Percentiles rank a stretch among this genome's conserved stretches.
Evolutionary conservation across 2,888 invertebrate species (phyloP).

Genomic region (Latrodectus elegans): DNA sequence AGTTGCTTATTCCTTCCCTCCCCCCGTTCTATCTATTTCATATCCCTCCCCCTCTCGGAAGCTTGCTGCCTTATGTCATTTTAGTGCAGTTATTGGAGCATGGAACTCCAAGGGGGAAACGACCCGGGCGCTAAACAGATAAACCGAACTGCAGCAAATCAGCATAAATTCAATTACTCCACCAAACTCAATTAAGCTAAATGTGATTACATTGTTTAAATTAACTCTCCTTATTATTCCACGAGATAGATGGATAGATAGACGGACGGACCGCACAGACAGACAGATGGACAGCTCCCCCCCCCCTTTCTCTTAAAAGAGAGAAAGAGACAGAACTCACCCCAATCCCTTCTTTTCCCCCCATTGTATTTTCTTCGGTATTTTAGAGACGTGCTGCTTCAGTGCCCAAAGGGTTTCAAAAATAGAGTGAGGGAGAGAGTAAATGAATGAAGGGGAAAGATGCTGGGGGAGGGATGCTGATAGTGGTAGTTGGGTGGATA

Average conservation of each 20-base stretch:
- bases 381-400: slow-evolving; percentile 48
- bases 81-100: slow-evolving; percentile 69
- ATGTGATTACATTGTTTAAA: slow-evolving; percentile 70
- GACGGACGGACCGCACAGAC: slow-evolving; percentile 37
- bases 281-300: slow-evolving; percentile 24
- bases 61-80: slow-evolving; percentile 68
- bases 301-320: neutral
- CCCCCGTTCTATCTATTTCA: neutral
- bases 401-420: slow-evolving; percentile 67
- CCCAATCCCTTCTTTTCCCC: neutral
- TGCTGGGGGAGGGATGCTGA: neutral
- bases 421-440: slow-evolving; percentile 53
- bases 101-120: slow-evolving; percentile 56
- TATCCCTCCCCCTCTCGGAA: slow-evolving; percentile 2
- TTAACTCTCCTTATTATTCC: slow-evolving; percentile 70
- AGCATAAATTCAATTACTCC: slow-evolving; percentile 70
- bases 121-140: slow-evolving; percentile 66
- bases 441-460: slow-evolving; percentile 40
- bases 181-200: slow-evolving; percentile 70
- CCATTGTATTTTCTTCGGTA: slow-evolving; percentile 44
- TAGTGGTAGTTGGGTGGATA: slow-evolving; percentile 1
- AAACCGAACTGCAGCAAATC: slow-evolving; percentile 70
- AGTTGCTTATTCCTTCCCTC: neutral
- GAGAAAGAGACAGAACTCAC: slow-evolving; percentile 16
- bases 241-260: slow-evolving; percentile 61